Percentiles rank a stretch among this genome's conserved stretches.
Evolutionary conservation across 2,113 vertebrate genomes (phyloP).

Genomic region (Chauna torquata): DNA sequence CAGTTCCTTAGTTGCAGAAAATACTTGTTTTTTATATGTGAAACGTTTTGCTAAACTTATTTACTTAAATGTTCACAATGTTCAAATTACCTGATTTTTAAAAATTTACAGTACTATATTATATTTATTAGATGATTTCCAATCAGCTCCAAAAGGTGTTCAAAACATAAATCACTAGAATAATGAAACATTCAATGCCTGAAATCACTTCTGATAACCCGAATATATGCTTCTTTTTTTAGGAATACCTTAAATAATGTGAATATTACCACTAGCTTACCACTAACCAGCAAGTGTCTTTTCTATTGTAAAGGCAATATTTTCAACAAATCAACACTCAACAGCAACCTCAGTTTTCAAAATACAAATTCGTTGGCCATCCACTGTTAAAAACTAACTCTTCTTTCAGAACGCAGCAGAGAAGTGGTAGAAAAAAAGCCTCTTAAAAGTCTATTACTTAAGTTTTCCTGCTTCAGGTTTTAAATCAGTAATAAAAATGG

Average conservation of each 20-base stretch:
- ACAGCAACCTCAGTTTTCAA: not conserved
- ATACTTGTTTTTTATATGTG: not conserved
- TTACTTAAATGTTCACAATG: not conserved
- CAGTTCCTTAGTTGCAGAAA: not conserved
- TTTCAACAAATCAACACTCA: not conserved
- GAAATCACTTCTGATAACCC: not conserved
- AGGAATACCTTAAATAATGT: not conserved
- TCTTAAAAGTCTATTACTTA: constrained; percentile 32
- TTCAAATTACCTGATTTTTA: not conserved
- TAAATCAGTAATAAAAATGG: constrained; percentile 46
- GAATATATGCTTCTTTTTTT: not conserved
- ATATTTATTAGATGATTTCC: not conserved
- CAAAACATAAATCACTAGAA: not conserved
- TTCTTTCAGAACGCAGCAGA: not conserved
- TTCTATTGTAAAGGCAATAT: not conserved
- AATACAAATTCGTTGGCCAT: not conserved
- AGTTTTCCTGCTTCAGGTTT: constrained; percentile 21
- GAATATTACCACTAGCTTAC: too few species aligned
- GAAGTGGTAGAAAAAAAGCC: not conserved
- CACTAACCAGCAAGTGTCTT: not conserved
- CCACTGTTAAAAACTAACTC: not conserved
- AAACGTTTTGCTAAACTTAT: not conserved
- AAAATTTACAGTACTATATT: not conserved
- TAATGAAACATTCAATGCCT: not conserved
- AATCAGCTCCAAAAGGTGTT: not conserved